These are phyloP conservation scores for Hydractinia symbiolongicarpus DNA, from an alignment of 30 jellyfish, hydroid and myxozoan species.

Conservation along the genomic window DNA sequence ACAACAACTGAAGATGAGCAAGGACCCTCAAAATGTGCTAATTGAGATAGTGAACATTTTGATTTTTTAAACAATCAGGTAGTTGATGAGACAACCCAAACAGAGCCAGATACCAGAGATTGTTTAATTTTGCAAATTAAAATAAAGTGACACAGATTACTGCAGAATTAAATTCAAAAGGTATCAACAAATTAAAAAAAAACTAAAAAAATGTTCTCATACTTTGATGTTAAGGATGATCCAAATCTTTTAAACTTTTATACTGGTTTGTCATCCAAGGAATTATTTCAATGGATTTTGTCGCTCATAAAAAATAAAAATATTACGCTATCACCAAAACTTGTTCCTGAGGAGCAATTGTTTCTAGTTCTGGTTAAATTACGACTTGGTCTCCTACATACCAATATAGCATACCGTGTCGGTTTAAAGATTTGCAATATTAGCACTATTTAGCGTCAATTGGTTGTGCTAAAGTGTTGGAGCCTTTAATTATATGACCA, in stretches of 20 bases:
- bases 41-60: no score
- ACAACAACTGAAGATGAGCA: background rate
- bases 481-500: background rate
- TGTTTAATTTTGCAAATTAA: background rate
- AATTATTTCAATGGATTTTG: background rate
- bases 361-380: background rate
- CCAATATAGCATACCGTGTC: background rate
- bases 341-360: background rate
- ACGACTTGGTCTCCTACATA: background rate
- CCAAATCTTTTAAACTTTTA: background rate
- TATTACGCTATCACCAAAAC: background rate
- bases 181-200: background rate
- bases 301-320: background rate
- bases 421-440: background rate
- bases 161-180: background rate
- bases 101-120: slow-evolving; percentile 17
- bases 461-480: slow-evolving; percentile 12
- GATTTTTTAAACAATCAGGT: background rate
- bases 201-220: background rate
- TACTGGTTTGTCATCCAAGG: background rate
- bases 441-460: background rate
- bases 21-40: background rate
- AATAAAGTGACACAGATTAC: background rate
- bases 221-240: background rate
- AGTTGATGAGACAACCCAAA: background rate